Conservation (phyloP, 2,888 invertebrate genomes). For the Calameuta idolon region DNA sequence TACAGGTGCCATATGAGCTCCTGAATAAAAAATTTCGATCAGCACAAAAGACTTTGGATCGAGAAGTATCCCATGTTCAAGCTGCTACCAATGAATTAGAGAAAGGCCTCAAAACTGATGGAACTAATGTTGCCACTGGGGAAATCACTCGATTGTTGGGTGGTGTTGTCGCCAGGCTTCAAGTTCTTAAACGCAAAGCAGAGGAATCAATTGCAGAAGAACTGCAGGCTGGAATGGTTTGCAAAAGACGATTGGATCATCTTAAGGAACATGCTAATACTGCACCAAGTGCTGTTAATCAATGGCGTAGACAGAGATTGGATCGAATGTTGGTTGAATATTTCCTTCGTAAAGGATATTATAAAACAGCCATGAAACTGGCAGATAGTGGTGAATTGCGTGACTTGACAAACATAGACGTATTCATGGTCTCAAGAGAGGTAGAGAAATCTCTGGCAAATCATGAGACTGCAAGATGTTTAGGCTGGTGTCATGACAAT, state of each 20-base stretch:
- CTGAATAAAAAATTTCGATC: conserved; percentile 96
- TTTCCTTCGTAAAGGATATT: conserved; percentile 93
- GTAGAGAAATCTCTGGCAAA: conserved; percentile 87
- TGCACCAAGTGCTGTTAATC: conserved; percentile 72
- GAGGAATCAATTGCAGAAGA: conserved; percentile 95
- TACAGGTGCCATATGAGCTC: conserved; percentile 95
- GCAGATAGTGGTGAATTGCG: conserved; percentile 84
- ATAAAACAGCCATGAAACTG: conserved; percentile 90
- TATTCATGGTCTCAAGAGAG: conserved; percentile 84
- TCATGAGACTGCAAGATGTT: conserved; percentile 88
- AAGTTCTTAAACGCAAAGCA: conserved; percentile 92
- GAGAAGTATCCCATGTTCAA: conserved; percentile 91
- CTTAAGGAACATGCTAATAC: conserved; percentile 80
- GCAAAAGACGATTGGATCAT: conserved; percentile 93
- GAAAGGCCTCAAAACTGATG: conserved; percentile 73
- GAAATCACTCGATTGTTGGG: conserved; percentile 86
- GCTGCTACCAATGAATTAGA: conserved; percentile 85
- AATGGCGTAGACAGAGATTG: conserved; percentile 88
- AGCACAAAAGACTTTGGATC: conserved; percentile 93
- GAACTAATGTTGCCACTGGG: conserved; percentile 70
- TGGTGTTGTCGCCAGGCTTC: conserved; percentile 90
- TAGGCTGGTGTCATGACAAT: conserved; percentile 97
- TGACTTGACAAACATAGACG: conserved; percentile 94
- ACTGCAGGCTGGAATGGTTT: conserved; percentile 88
- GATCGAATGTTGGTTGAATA: conserved; percentile 98